Conservation (phyloP, 2,797 vertebrate species). For the Alca torda region DNA sequence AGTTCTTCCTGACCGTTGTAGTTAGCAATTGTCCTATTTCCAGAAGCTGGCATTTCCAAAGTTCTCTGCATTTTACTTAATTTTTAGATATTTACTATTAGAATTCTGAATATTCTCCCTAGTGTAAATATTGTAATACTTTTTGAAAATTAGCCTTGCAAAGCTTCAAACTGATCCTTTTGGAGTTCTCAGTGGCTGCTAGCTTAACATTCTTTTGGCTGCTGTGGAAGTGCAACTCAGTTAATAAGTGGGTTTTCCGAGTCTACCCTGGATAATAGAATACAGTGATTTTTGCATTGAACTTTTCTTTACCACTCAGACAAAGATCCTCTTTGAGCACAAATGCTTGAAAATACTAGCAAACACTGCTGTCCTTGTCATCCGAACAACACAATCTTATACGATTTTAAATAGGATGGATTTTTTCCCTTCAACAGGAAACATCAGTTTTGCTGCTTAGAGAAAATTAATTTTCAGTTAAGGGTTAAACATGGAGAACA, state of each 20-base stretch:
- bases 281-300: neutral
- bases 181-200: neutral
- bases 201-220: neutral
- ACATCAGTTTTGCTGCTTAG: neutral
- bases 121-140: neutral
- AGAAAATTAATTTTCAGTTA: neutral
- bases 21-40: rapidly evolving
- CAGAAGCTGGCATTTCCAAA: neutral
- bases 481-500: neutral
- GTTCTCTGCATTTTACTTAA: neutral
- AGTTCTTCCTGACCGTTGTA: neutral
- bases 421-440: neutral
- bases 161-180: neutral
- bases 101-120: neutral
- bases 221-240: neutral
- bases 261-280: neutral
- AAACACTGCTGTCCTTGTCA: neutral
- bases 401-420: neutral
- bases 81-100: neutral
- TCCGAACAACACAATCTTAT: neutral
- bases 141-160: neutral
- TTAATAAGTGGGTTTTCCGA: neutral
- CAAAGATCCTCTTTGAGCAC: neutral
- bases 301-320: neutral
- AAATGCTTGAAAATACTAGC: neutral